Conservation (phyloP, 2,797 vertebrate species). For the Orestias chungarensis region DNA sequence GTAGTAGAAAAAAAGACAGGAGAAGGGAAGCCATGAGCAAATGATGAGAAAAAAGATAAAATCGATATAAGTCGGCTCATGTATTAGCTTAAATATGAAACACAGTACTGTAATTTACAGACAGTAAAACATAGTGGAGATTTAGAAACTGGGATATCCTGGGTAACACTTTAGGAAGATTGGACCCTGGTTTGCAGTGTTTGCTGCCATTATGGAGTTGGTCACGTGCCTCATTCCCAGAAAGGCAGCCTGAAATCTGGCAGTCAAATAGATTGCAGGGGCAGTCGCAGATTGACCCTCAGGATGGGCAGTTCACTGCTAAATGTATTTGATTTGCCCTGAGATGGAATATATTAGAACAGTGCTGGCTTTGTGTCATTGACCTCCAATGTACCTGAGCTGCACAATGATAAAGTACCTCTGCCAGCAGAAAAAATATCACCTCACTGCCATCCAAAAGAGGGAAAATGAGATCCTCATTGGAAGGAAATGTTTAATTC, state of each 20-base stretch:
- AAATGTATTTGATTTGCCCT: conserved; percentile 72
- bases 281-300: conserved; percentile 57
- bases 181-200: conserved; percentile 53
- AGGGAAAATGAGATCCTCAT: conserved; percentile 60
- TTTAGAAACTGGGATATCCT: conserved; percentile 44
- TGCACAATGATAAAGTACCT: conserved; percentile 70
- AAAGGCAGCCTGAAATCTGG: conserved; percentile 49
- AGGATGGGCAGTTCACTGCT: conserved; percentile 50
- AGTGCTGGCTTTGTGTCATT: conserved; percentile 64
- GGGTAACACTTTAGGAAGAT: conserved; percentile 67
- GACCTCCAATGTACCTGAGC: conserved; percentile 70
- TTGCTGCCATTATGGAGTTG: conserved; percentile 42
- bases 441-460: conserved; percentile 31
- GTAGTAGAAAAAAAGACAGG: conserved; percentile 15
- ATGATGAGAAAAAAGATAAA: conserved; percentile 10
- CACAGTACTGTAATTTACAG: conserved; percentile 40
- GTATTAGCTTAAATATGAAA: conserved; percentile 34
- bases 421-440: conserved; percentile 43
- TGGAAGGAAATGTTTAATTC: conserved; percentile 76
- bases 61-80: conserved; percentile 53
- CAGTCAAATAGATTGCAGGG: conserved; percentile 69
- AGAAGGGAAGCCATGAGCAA: conserved; percentile 40
- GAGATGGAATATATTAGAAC: conserved; percentile 74
- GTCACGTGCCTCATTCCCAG: conserved; percentile 38
- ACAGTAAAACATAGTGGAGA: conserved; percentile 27